phyloP scores from a whole-genome alignment of 2,113 vertebrate species.

The Silurus asotus region DNA sequence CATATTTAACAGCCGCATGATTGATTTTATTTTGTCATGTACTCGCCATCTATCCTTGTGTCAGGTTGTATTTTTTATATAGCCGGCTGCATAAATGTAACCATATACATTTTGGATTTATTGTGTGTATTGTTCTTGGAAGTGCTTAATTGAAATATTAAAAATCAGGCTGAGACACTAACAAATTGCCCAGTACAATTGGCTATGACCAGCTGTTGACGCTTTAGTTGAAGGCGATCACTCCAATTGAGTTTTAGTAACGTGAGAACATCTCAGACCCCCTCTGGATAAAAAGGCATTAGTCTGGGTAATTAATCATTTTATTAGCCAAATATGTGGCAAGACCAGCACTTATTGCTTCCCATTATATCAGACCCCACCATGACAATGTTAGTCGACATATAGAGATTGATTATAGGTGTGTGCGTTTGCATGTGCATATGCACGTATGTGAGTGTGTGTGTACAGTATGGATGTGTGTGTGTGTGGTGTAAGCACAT shows the following conservation, averaged over 20 bases:
- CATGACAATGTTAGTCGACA: conserved; percentile 48
- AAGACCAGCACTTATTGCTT: conserved; percentile 42
- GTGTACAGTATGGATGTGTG: not conserved
- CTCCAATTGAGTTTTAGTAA: conserved; percentile 33
- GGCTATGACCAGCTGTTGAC: conserved; percentile 25
- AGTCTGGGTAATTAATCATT: conserved; percentile 45
- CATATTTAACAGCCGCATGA: conserved; percentile 11
- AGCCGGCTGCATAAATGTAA: conserved; percentile 6
- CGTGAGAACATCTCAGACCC: conserved; percentile 11
- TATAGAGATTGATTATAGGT: conserved; percentile 54
- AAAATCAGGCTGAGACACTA: conserved; percentile 19
- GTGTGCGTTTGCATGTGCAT: conserved; percentile 8
- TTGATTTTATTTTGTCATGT: not conserved
- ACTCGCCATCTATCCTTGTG: not conserved
- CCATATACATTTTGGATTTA: not conserved
- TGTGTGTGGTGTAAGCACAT: conserved; percentile 30
- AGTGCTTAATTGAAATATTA: conserved; percentile 24
- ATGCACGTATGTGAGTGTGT: not conserved
- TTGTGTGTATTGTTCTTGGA: conserved; percentile 9
- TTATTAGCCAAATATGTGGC: conserved; percentile 46
- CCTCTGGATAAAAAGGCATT: conserved; percentile 27
- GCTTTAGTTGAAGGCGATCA: conserved; percentile 21
- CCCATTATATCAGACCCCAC: conserved; percentile 43
- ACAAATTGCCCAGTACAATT: conserved; percentile 24
- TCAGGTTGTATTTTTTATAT: not conserved